Evolutionary conservation across 2,113 vertebrate species (phyloP), one percentile per base, ranked within the genome.

Genomic region (Muntiacus muntjak): DNA sequence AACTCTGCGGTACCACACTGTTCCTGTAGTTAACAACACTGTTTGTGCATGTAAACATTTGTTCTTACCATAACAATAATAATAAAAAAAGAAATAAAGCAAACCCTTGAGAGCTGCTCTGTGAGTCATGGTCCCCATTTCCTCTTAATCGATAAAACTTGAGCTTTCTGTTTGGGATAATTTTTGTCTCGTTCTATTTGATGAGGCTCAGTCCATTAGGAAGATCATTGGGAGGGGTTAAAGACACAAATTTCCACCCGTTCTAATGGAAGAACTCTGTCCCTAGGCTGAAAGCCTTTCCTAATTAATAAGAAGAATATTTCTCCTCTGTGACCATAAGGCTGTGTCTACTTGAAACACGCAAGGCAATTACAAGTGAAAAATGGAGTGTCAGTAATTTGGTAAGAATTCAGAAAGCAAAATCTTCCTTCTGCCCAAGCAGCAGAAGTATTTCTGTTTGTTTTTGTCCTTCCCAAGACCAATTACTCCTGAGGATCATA

Each of bases 331-430:
- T 90, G 86, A n/a, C 62, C 26, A 19, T 6, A 23, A 91, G 10
- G 16, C 50, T 64, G 9, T 57, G 7, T 92, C 52, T 50, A 23
- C 7, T 23, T 21, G 71, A 92, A 87, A 9, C 33, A 6, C 1
- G 47, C 30, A 33, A 9, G 45, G n/a, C 47, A 87, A n/a, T 54
- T 86, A 3, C 2, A 47, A 55, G 12, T 47, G 84, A 92, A 94
- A 89, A 85, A n/a, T 33, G 62, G 82, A 94, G 21, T 54, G 47
- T 64, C 23, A 7, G 26, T n/a, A 25, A 83, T 91, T 94, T 71
- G 62, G 43, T 43, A 52, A 85, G 79, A 94, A 82, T 54, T 89
- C 78, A 21, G 67, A 67, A 95, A 55, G 91, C 45, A 93, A 76
- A 54, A 47, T 28, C 47, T 45, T 15, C 58, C 45, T 26, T 82